These are phyloP conservation scores for Mobula hypostoma DNA, from an alignment of 2,113 vertebrate genomes.

Conservation along the genomic window DNA sequence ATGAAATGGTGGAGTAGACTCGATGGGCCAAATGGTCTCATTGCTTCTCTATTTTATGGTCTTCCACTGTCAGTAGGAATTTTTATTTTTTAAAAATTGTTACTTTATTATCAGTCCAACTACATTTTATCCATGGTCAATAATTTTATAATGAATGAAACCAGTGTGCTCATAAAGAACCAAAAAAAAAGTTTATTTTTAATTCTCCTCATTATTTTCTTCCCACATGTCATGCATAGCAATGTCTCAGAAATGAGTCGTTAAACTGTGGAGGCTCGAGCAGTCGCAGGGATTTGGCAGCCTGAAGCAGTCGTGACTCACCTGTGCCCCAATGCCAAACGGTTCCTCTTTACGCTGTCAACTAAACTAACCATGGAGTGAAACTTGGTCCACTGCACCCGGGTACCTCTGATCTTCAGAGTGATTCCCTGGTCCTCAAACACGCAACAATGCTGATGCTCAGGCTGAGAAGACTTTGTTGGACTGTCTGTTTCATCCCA, in stretches of 20 bases:
- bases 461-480: neutral
- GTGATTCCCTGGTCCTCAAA: neutral
- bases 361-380: neutral
- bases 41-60: too few relatives aligned
- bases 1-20: too few relatives aligned
- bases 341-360: neutral
- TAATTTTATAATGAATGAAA: too few relatives aligned
- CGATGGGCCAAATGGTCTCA: too few relatives aligned
- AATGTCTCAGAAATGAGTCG: neutral
- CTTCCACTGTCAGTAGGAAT: too few relatives aligned
- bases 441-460: neutral
- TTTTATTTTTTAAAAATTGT: too few relatives aligned
- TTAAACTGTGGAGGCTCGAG: neutral
- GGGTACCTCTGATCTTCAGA: neutral
- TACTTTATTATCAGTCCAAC: too few relatives aligned
- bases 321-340: neutral
- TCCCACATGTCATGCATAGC: neutral
- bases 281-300: too few relatives aligned
- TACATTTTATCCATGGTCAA: too few relatives aligned
- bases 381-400: neutral
- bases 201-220: neutral
- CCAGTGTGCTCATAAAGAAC: too few relatives aligned
- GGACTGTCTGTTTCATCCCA: too few relatives aligned
- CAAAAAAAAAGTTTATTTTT: too few relatives aligned
- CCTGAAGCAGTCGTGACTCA: neutral